Base-by-base conservation (phyloP, 2,113 vertebrate genomes). In the Puma concolor region DNA sequence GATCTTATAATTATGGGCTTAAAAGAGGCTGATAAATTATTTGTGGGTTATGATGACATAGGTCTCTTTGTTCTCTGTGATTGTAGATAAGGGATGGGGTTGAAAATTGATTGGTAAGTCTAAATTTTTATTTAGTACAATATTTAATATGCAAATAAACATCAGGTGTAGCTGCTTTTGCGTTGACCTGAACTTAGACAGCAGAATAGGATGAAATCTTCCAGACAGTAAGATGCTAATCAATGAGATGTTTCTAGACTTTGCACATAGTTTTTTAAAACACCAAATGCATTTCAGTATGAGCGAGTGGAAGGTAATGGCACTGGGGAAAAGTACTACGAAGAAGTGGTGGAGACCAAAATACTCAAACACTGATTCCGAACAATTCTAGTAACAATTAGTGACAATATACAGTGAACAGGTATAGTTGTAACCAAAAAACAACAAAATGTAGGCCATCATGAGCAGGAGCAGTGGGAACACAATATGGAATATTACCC, bases 1-100 rank as follows among this genome's bases (percentile, higher is more conserved):
- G n/a, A 54, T 44, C 10, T n/a, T 44, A 7, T 27, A 77, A 44
- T 79, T 72, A 64, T 60, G 36, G 21, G 60, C 88, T 74, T 88
- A 57, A 81, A 33, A 69, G 64, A 93, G 36, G 27, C 50, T 66
- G 60, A 66, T 66, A 29, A 92, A 92, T 82, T 87, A 82, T 79
- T 74, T 89, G 72, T 89, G 44, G 27, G 25, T 12, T 95, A 33
- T 88, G 38, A 96, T 19, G 11, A 79, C 64, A 72, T 3, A 54
- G 15, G n/a, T 94, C n/a, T 95, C 41, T 81, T 91, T 92, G n/a
- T 88, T 93, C 60, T 82, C 27, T 81, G 5, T 57, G 48, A 60
- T 83, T 54, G 79, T 31, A 77, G 64, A 77, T 52, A 89, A 82
- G 9, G n/a, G 13, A 95, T 54, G 25, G 4, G 19, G 7, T 72